These are phyloP conservation scores for Brachionus manjavacas DNA, from an alignment of 1,140 invertebrate species.

Conservation along the genomic window DNA sequence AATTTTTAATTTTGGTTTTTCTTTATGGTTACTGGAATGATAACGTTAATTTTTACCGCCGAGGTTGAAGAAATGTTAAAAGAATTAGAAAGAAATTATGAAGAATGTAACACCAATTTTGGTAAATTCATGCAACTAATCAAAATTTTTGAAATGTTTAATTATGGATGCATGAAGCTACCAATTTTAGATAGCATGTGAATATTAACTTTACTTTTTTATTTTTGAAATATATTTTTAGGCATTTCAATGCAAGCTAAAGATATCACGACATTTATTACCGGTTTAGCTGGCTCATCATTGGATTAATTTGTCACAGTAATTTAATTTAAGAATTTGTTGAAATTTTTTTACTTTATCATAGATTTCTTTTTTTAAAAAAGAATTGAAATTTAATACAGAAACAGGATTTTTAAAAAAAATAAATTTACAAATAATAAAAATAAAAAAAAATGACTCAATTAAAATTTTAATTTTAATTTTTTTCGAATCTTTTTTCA, in stretches of 20 bases:
- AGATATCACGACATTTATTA: constrained; percentile 21
- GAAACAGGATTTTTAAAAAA: background rate
- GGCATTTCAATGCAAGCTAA: constrained; percentile 9
- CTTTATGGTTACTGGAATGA: background rate
- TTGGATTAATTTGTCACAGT: background rate
- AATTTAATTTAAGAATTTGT: constrained; percentile 24
- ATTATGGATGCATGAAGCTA: background rate
- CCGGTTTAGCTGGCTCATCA: constrained; percentile 10
- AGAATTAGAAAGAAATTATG: constrained; percentile 6
- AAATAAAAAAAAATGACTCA: constrained; percentile 1
- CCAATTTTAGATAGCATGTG: constrained; percentile 2
- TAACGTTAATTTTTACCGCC: background rate
- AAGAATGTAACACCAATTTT: background rate
- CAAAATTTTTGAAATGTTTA: background rate
- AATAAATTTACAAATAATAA: background rate
- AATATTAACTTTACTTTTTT: background rate
- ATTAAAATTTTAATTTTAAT: constrained; percentile 14
- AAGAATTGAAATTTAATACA: background rate
- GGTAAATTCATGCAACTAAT: background rate
- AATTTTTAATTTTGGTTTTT: background rate
- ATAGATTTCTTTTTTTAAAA: background rate
- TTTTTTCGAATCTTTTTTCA: constrained; percentile 27
- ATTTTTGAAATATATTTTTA: background rate
- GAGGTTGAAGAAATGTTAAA: constrained; percentile 7
- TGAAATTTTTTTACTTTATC: constrained; percentile 7